Evolutionary conservation across 2,113 vertebrate species (phyloP), one percentile per base, ranked within the genome.

Genomic region (Hemicordylus capensis): DNA sequence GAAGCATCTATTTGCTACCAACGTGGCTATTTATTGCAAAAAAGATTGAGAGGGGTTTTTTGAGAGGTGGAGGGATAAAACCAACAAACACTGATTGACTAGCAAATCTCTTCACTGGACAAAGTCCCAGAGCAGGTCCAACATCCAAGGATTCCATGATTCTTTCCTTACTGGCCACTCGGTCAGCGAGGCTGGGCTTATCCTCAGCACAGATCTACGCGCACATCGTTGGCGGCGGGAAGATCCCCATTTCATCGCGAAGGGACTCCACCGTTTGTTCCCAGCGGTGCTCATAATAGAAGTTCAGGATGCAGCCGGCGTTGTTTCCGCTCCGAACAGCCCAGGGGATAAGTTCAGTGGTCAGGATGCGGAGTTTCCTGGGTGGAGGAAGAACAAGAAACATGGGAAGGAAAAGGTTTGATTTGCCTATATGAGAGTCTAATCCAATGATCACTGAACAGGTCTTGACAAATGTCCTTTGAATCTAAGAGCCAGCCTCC

Each of bases 231-330:
- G 97, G 98, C 0, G 97, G 97, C 0, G 96, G 95, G 12, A 97
- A 94, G 78, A 99, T 98, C 89, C 97, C 96, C 1, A 99, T 96
- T 92, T 99, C 98, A 31, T 94, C 92, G 83, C 97, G 90, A 59
- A 99, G 96, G 10, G 98, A 97, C 11, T 93, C 88, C 34, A 99
- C 91, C 3, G 92, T 94, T 95, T 99, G 98, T 64, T 98, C 98
- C 99, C 98, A 99, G 76, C 98, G 97, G 26, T 87, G 96, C 93
- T 99, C 99, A 0, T 98, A 99, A 95, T 98, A 99, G 67, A 99
- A 1, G 3, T 95, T 98, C 84, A 99, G 96, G 86, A 98, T 66
- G 48, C 97, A 98, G 1, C 93, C 97, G 28, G 98, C 94, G 0
- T 80, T 94, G 42, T 51, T 89, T 17, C 97, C 98, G 0, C 94